These are phyloP conservation scores for Matsumurasca onukii DNA, from an alignment of 1,140 invertebrate genomes.

Conservation along the genomic window DNA sequence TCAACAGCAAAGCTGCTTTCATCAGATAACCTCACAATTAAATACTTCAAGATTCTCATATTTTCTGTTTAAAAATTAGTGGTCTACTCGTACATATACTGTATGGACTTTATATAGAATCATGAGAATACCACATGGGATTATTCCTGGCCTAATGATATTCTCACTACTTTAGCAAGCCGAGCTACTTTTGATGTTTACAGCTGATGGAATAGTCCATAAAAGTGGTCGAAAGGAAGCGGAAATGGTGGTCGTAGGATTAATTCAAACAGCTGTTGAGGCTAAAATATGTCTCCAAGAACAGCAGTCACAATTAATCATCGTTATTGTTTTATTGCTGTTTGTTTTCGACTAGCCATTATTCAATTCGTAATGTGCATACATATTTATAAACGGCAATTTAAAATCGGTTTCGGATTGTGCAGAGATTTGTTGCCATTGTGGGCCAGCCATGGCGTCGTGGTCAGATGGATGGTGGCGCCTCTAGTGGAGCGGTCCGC, in stretches of 20 bases:
- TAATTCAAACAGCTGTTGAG: conserved; percentile 14
- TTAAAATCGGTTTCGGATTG: conserved; percentile 26
- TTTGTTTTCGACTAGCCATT: neutral
- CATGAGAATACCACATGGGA: too few relatives aligned
- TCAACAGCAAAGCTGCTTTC: too few relatives aligned
- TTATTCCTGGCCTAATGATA: too few relatives aligned
- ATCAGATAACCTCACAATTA: too few relatives aligned
- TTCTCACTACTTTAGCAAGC: too few relatives aligned
- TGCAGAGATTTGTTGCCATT: conserved; percentile 28
- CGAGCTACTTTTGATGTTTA: conserved; percentile 23
- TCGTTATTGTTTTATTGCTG: conserved; percentile 17
- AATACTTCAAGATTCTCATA: too few relatives aligned
- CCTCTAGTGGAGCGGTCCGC: conserved; percentile 19
- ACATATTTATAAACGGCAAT: conserved; percentile 30
- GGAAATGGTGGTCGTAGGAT: conserved; percentile 3
- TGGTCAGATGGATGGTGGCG: conserved; percentile 27
- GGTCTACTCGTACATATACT: too few relatives aligned
- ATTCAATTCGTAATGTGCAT: conserved; percentile 22
- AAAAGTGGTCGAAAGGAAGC: conserved; percentile 12
- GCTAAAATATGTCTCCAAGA: conserved; percentile 8
- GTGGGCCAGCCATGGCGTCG: conserved; percentile 7
- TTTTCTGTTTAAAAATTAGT: too few relatives aligned
- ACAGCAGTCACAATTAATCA: conserved; percentile 3
- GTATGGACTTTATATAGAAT: too few relatives aligned
- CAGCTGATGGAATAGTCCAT: neutral